These are phyloP conservation scores for Florisuga fusca DNA, from an alignment of 2,797 vertebrate genomes.

Conservation along the genomic window DNA sequence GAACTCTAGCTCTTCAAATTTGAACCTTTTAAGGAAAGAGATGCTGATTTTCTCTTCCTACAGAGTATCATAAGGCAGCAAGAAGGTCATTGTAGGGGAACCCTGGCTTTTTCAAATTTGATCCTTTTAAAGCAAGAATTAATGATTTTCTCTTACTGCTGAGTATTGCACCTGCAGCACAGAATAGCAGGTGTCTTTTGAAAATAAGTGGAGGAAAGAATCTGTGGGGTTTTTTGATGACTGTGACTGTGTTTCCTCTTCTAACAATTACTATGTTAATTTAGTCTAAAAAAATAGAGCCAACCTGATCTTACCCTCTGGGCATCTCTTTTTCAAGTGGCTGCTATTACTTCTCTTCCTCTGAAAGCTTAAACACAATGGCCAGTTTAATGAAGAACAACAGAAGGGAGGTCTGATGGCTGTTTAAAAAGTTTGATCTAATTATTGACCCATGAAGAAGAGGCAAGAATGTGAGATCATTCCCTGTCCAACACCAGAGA, in stretches of 20 bases:
- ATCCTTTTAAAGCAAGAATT: slow-evolving; percentile 54
- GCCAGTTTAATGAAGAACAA: neutral
- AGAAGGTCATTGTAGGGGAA: slow-evolving; percentile 36
- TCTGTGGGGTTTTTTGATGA: neutral
- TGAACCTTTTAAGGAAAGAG: slow-evolving; percentile 59
- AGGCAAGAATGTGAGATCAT: neutral
- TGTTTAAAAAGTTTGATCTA: neutral
- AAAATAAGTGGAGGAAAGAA: neutral
- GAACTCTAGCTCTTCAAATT: slow-evolving; percentile 52
- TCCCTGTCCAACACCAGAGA: neutral
- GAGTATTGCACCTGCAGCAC: neutral
- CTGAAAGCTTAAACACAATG: neutral
- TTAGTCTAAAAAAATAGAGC: neutral
- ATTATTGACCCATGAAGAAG: neutral
- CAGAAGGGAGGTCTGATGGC: neutral
- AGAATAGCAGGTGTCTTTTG: neutral
- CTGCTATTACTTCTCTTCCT: neutral
- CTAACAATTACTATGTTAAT: neutral
- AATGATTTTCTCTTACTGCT: slow-evolving; percentile 38
- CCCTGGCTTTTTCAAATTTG: slow-evolving; percentile 11
- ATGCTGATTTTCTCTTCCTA: slow-evolving; percentile 59
- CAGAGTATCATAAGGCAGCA: slow-evolving; percentile 58
- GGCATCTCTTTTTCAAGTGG: neutral
- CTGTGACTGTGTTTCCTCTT: neutral
- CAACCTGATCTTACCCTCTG: neutral